Evolutionary conservation across 2,797 vertebrate genomes (phyloP), one percentile per base, ranked within the genome.

Genomic region (Chrosomus eos): DNA sequence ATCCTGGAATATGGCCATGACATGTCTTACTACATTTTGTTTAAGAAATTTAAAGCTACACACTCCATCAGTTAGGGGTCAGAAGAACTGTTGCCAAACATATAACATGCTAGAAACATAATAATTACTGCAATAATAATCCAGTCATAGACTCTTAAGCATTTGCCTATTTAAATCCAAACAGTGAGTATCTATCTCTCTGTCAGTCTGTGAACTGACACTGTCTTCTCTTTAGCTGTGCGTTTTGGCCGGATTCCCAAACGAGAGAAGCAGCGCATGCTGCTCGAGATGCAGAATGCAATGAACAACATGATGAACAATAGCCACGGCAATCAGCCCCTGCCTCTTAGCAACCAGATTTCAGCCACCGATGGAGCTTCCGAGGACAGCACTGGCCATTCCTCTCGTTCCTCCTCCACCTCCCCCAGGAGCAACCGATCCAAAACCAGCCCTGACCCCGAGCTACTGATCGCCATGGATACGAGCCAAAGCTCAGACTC

Each of bases 281-380:
- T 99, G 88, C 95, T 97, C 88, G 97, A 99, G 92, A 99, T 99
- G 97, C 97, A 98, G 90, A 98, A 97, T 85, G 97, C 97, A 79
- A 98, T 98, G 97, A 98, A 97, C 93, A 97, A 96, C 90, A 98
- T 98, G 96, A 97, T 98, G 97, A 97, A 95, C 93, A 96, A 95
- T 93, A 95, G 92, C 77, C 95, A 93, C 55, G 81, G 87, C 88
- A 91, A 60, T 87, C 91, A 91, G 68, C 33, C 83, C 1, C 87
- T 89, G 9, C 74, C 91, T 2, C 68, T 87, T 2, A 66, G 55
- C 87, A 90, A 80, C 82, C 82, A 88, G 55, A 84, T 86, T 80
- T 85, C 83, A 0, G 33, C 81, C 31, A 58, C 23, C 1, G 36
- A 91, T 38, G 51, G 87, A 82, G 77, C 87, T 66, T 90, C 90